Base-by-base conservation (phyloP, 1,140 invertebrate species). In the Drosophila mayri region DNA sequence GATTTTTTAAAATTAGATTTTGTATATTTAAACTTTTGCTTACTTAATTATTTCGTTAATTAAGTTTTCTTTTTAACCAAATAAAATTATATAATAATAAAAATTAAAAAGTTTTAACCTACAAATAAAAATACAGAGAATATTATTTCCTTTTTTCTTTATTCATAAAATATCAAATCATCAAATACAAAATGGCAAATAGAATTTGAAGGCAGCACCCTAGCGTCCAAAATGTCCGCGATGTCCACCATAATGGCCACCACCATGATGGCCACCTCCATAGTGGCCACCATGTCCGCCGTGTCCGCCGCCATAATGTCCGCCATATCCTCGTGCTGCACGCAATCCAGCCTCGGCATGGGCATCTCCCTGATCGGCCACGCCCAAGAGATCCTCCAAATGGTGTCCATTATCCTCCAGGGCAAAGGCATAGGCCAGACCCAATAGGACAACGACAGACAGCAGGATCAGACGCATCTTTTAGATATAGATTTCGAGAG, bases 261-360 rank as follows among this genome's bases (percentile, higher is more conserved):
- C 72, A 12, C 37, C 37, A 46, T 58, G 6, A 20, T 44, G 40
- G 0, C 58, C 57, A 14, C 37, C 37, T 16, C 40, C 40, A 41
- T 44, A 22, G 10, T 25, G 8, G 7, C 44, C 54, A 57, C 25
- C 25, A 4, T n/a, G 32, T 8, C 58, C 50, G 4, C 74, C 65
- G 0, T 46, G 52, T 1, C 81, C 60, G 3, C 67, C 58, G 1
- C 74, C 47, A 11, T 60, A 18, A 6, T 60, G 28, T 3, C 77
- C 47, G 8, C 66, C 66, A 10, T 57, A 35, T 28, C 66, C 55
- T 5, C 66, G 44, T 9, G 66, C 55, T 6, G 50, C 44, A 0
- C 86, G 57, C 2, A 52, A 32, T 11, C 75, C 86, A 1, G 49
- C 58, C 38, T 79, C 84, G 14, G 71, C 78, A 38, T 88, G 86